Evolutionary conservation across 2,888 invertebrate genomes (phyloP).

Genomic region (Drosophila niveifrons): DNA sequence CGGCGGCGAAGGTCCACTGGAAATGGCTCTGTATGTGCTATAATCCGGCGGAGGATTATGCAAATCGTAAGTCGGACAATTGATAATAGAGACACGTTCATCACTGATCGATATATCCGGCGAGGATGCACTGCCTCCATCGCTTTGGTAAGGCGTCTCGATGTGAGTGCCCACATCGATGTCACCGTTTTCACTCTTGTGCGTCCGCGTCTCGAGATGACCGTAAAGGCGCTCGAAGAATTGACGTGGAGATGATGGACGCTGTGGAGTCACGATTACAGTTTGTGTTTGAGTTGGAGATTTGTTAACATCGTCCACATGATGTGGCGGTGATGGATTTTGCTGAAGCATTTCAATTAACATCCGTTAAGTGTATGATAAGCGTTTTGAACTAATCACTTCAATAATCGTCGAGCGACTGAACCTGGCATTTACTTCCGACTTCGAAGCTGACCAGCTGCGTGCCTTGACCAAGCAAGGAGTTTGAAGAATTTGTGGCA

Average conservation of each 20-base stretch:
- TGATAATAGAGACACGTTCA: conserved; percentile 68
- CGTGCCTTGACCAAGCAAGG: conserved; percentile 57
- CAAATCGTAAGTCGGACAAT: conserved; percentile 64
- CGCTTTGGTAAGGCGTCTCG: conserved; percentile 83
- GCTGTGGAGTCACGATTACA: conserved; percentile 56
- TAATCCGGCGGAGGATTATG: conserved; percentile 58
- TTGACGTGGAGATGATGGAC: conserved; percentile 92
- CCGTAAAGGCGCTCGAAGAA: conserved; percentile 93
- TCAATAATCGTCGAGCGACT: conserved; percentile 67
- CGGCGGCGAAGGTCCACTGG: conserved; percentile 43
- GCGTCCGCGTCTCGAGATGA: conserved; percentile 87
- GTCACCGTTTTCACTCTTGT: conserved; percentile 66
- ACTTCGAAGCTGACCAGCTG: conserved; percentile 25
- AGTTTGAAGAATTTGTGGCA: conserved; percentile 50
- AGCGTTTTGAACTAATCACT: conserved; percentile 60
- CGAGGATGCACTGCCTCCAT: conserved; percentile 83
- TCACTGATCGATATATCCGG: conserved; percentile 84
- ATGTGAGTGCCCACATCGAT: conserved; percentile 71
- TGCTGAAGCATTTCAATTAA: conserved; percentile 57
- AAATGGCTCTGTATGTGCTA: conserved; percentile 35
- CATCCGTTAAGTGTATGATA: conserved; percentile 2
- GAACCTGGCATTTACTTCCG: conserved; percentile 56
- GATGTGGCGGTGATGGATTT: conserved; percentile 24
- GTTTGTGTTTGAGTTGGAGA: conserved; percentile 21
- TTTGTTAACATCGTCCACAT: conserved; percentile 35